Conservation (phyloP, 2,797 vertebrate genomes). For the Leucoraja ocellata region DNA sequence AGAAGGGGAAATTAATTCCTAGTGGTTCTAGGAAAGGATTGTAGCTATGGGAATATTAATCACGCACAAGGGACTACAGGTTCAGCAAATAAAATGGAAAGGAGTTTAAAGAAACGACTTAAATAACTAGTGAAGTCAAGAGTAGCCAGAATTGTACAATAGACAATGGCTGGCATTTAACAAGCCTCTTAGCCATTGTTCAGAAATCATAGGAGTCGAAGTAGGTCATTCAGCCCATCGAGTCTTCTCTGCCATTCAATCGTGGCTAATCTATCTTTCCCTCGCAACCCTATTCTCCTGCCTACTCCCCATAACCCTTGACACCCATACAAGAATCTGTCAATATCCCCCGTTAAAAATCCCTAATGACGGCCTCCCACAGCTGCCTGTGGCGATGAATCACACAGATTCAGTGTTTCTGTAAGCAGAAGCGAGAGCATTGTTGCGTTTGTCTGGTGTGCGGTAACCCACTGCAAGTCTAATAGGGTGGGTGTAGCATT, state of each 20-base stretch:
- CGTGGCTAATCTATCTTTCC: no score
- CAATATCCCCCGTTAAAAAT: no score
- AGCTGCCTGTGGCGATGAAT: no score
- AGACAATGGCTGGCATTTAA: background rate
- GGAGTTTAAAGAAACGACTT: background rate
- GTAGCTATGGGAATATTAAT: background rate
- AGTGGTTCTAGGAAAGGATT: conserved; percentile 3
- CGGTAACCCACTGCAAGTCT: background rate
- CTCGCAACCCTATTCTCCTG: no score
- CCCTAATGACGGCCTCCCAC: no score
- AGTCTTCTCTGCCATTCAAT: no score
- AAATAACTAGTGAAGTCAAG: background rate
- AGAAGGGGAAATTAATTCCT: background rate
- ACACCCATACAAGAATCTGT: no score
- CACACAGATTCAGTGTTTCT: no score
- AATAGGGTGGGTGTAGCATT: background rate
- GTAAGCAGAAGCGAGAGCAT: background rate
- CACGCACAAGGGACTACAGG: background rate
- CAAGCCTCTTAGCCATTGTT: background rate
- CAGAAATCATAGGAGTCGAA: no score
- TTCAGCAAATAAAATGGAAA: background rate
- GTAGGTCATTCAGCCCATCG: no score
- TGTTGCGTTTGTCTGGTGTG: background rate
- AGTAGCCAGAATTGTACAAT: background rate
- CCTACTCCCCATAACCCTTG: no score